Evolutionary conservation across 1,140 invertebrate genomes (phyloP).

Genomic region (Achatina immaculata): DNA sequence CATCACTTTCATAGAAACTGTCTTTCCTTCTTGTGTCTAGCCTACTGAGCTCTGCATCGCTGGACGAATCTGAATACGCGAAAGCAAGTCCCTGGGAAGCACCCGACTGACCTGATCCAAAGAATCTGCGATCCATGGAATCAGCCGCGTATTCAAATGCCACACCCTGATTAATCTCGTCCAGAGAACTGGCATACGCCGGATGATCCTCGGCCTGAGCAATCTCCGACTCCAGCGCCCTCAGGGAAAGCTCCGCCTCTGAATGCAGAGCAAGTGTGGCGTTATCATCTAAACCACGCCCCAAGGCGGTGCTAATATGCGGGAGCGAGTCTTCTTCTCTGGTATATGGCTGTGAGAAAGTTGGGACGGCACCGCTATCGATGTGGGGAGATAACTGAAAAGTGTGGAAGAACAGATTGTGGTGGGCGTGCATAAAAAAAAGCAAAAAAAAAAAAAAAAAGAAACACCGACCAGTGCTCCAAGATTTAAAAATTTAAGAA

Average conservation of each 20-base stretch:
- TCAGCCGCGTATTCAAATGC: not conserved
- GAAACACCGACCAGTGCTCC: too few species aligned
- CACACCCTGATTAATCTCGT: not conserved
- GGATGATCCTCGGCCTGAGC: not conserved
- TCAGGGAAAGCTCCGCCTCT: not conserved
- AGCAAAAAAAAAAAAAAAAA: constrained; percentile 5
- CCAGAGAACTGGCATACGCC: not conserved
- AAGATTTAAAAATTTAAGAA: too few species aligned
- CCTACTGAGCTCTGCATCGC: constrained; percentile 40
- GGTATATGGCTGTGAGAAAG: not conserved
- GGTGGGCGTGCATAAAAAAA: not conserved
- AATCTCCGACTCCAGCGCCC: not conserved
- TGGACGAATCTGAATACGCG: constrained; percentile 34
- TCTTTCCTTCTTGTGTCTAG: constrained; percentile 49
- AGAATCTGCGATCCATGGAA: constrained; percentile 27
- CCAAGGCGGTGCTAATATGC: not conserved
- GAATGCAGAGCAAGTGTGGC: not conserved
- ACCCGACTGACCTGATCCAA: constrained; percentile 22
- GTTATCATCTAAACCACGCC: not conserved
- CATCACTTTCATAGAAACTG: constrained; percentile 67
- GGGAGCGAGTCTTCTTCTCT: not conserved
- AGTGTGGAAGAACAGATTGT: not conserved
- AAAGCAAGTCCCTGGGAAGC: constrained; percentile 18
- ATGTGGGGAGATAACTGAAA: constrained; percentile 23
- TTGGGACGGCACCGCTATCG: not conserved